phyloP scores from a whole-genome alignment of 2,113 vertebrate genomes.

The Beaufortia kweichowensis region DNA sequence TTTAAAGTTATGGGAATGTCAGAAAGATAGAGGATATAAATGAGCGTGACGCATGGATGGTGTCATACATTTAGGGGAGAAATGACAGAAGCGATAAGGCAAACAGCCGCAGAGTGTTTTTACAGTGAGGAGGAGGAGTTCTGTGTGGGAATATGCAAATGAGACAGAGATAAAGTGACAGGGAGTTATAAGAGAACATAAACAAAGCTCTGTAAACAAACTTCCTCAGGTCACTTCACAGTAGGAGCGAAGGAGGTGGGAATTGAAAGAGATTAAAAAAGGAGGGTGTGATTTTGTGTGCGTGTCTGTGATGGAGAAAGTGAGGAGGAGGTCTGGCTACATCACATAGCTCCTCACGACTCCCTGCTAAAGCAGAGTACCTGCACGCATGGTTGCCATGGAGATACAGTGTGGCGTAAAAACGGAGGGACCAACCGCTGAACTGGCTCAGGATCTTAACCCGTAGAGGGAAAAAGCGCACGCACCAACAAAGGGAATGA shows the following conservation, averaged over 20 bases:
- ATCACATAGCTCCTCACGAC: slow-evolving; percentile 69
- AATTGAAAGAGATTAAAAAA: slow-evolving; percentile 30
- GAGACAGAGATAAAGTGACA: slow-evolving; percentile 46
- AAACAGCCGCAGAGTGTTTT: slow-evolving; percentile 31
- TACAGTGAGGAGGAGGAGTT: slow-evolving; percentile 36
- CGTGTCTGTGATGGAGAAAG: slow-evolving; percentile 14
- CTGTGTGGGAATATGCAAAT: slow-evolving; percentile 54
- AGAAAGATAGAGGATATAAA: slow-evolving; percentile 30
- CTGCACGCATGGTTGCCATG: slow-evolving; percentile 76
- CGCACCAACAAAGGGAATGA: slow-evolving; percentile 70
- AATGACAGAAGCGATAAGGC: slow-evolving; percentile 35
- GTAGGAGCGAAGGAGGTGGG: slow-evolving; percentile 41
- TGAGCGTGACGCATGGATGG: slow-evolving; percentile 13
- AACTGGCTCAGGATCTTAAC: slow-evolving; percentile 68
- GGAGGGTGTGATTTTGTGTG: slow-evolving; percentile 33
- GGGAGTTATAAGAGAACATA: slow-evolving; percentile 45
- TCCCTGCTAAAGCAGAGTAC: slow-evolving; percentile 65
- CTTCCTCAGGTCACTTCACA: slow-evolving; percentile 44
- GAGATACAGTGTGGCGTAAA: slow-evolving; percentile 69
- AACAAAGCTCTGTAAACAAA: slow-evolving; percentile 53
- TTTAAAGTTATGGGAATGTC: not conserved
- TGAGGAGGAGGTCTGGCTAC: slow-evolving; percentile 54
- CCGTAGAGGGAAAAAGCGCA: slow-evolving; percentile 49
- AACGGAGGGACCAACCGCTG: slow-evolving; percentile 66
- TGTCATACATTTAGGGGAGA: slow-evolving; percentile 38